Base-by-base conservation (phyloP, 2,888 invertebrate genomes). In the Chirona hameri region DNA sequence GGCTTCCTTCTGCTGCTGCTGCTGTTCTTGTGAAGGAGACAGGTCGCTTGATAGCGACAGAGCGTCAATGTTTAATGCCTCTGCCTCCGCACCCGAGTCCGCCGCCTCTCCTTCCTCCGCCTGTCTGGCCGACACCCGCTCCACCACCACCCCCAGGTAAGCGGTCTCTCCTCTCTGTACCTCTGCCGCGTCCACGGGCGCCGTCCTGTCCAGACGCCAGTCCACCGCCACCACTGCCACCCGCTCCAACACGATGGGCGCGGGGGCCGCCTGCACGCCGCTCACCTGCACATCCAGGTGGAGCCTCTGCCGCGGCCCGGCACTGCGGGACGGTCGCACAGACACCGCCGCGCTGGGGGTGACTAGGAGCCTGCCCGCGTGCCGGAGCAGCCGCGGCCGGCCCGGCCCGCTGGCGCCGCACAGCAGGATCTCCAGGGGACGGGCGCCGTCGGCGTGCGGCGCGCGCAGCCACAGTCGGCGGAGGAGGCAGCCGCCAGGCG, bases 401-500 rank as follows among this genome's bases (percentile, higher is more conserved):
- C 18, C 46, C 10, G 39, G 27, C 27, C 76, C 76, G 39, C 14
- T 46, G 24, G 24, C 46, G 27, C n/a, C 48, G 48, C 52, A 80
- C 80, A 55, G 27, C 52, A 80, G 80, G 27, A 48, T 27, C 80
- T 48, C 80, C 80, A 55, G 80, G 29, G 80, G 29, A 15, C 52
- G 48, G 7, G 80, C 14, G 27, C 52, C 52, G 27, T 55, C 52
- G 10, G 27, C 27, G 52, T 55, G 29, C 80, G 80, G 80, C 21
- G 80, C 52, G 27, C 80, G 80, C 29, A 55, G 80, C 80, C 80
- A 80, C 52, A 80, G 80, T 18, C 80, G 55, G 15, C 80, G 80
- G 3, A 21, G 21, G 27, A 80, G 48, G 7, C 21, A n/a, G 52
- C 18, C 80, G 80, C 52, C 80, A 2, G 52, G 27, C 15, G 52